These are phyloP conservation scores for Xestobium rufovillosum DNA, from an alignment of 2,888 invertebrate genomes.

Conservation along the genomic window DNA sequence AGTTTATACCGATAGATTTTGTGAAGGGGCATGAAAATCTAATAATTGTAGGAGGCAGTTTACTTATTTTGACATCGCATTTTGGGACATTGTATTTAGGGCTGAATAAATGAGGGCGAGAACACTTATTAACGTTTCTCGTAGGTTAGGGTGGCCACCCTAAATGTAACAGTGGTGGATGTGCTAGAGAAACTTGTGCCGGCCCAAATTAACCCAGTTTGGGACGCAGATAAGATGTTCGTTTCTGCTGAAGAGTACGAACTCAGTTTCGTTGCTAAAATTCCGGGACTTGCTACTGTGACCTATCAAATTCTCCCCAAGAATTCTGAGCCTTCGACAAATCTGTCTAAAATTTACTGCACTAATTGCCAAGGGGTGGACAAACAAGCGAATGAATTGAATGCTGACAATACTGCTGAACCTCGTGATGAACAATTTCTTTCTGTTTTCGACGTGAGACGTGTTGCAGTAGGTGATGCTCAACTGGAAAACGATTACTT, in stretches of 20 bases:
- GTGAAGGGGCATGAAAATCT: too few species aligned
- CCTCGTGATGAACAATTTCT: constrained; percentile 27
- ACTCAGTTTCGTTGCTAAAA: constrained; percentile 67
- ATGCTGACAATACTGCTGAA: constrained; percentile 26
- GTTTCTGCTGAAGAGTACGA: constrained; percentile 57
- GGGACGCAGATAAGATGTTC: constrained; percentile 51
- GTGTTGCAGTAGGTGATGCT: constrained; percentile 72
- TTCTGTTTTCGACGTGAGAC: constrained; percentile 49
- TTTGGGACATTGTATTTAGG: too few species aligned
- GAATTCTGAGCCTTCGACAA: constrained; percentile 33
- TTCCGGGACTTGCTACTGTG: constrained; percentile 69
- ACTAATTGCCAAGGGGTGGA: constrained; percentile 45
- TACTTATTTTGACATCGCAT: too few species aligned
- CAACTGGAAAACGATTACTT: constrained; percentile 75
- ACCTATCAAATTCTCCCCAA: constrained; percentile 54
- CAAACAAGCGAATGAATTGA: constrained; percentile 4
- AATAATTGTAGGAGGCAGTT: too few species aligned
- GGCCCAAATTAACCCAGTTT: constrained; percentile 83
- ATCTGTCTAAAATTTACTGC: constrained; percentile 49
- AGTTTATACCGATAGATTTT: too few species aligned
- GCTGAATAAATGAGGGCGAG: too few species aligned
- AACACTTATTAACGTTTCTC: too few species aligned
- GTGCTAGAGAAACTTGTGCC: constrained; percentile 55
- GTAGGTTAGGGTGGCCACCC: constrained; percentile 59
- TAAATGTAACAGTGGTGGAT: constrained; percentile 66